A percentile compares a stretch with the other conserved stretches of the same genome.
phyloP scores from a whole-genome alignment of 2,113 vertebrate genomes.

The Malurus cyaneus region DNA sequence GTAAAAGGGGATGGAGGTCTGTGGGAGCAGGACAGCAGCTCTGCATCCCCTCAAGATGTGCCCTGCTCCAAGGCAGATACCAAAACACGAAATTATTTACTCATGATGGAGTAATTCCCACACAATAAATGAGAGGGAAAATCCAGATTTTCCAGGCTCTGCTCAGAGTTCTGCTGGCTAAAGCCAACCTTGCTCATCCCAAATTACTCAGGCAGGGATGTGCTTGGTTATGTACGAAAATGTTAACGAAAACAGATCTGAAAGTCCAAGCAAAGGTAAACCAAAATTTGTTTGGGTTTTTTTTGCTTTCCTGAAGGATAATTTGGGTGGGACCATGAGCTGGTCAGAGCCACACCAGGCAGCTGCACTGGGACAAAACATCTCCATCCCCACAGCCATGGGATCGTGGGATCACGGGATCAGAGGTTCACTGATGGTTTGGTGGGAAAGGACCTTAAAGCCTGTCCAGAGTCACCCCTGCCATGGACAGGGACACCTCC shows the following conservation, averaged over 20 bases:
- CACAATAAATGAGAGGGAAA: not conserved
- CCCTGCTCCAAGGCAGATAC: not conserved
- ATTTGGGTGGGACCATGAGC: not conserved
- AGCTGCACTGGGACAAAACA: not conserved
- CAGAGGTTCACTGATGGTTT: not conserved
- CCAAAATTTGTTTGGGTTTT: not conserved
- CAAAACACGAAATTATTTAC: not conserved
- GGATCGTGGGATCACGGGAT: not conserved
- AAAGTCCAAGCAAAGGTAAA: not conserved
- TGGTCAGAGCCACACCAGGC: not conserved
- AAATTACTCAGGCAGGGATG: not conserved
- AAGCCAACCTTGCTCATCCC: not conserved
- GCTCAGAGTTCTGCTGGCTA: accelerated
- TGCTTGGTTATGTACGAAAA: not conserved
- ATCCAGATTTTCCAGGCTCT: not conserved
- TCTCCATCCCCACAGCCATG: accelerated
- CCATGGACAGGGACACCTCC: not conserved
- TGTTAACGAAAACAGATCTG: not conserved
- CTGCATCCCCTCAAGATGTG: not conserved
- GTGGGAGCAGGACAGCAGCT: not conserved
- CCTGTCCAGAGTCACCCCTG: accelerated
- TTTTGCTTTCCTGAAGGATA: not conserved
- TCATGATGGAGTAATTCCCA: not conserved
- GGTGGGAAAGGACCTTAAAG: not conserved
- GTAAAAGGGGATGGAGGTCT: not conserved